A percentile compares a stretch with the other conserved stretches of the same genome.
Conservation (phyloP, 2,113 vertebrate genomes). For the Chamaea fasciata region DNA sequence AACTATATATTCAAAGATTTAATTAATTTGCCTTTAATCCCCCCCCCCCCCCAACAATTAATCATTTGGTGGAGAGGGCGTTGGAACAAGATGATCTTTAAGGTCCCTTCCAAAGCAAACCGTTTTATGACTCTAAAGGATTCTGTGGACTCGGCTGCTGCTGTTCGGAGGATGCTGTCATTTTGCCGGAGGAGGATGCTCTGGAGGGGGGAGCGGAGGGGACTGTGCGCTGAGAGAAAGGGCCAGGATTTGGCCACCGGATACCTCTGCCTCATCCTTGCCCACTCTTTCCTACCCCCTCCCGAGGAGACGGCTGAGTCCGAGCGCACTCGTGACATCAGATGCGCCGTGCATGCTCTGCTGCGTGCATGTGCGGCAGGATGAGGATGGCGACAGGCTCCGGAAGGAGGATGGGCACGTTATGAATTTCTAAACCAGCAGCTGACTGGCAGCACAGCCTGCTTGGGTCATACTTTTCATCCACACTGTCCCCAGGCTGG, state of each 20-base stretch:
- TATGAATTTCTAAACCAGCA: not conserved
- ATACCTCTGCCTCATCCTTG: not conserved
- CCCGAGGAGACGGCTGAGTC: not conserved
- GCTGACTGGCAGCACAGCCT: not conserved
- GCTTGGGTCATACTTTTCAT: not conserved
- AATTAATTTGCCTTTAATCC: not conserved
- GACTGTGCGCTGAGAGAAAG: not conserved
- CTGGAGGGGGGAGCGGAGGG: rapidly evolving
- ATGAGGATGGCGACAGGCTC: not conserved
- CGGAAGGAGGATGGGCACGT: not conserved
- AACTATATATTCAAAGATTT: not conserved
- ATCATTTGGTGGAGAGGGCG: not conserved
- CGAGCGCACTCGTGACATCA: not conserved
- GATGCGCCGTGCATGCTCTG: not conserved
- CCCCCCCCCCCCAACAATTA: not conserved
- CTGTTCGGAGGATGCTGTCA: not conserved
- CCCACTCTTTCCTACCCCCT: not conserved
- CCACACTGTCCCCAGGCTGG: not conserved
- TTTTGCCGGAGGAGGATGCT: not conserved
- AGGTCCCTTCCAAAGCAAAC: not conserved
- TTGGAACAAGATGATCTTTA: not conserved
- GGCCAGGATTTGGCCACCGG: not conserved
- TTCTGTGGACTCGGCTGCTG: not conserved
- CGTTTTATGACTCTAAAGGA: not conserved
- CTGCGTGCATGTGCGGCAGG: not conserved